Evolutionary conservation across 2,888 invertebrate species (phyloP).

Genomic region (Cheilosia vulpina): DNA sequence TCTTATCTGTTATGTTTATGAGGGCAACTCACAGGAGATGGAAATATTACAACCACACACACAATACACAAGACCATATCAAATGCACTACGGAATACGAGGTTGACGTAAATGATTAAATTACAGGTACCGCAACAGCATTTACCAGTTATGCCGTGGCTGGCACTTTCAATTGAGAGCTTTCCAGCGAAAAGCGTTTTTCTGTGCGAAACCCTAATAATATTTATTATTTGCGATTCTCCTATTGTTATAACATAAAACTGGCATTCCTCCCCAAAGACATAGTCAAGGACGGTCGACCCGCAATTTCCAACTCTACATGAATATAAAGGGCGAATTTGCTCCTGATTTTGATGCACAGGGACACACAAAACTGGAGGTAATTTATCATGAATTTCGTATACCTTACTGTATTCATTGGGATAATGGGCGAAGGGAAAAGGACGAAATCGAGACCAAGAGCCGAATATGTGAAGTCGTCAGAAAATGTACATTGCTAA

Average conservation of each 20-base stretch:
- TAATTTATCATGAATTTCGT: slow-evolving; percentile 55
- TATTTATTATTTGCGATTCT: slow-evolving; percentile 44
- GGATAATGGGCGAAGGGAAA: slow-evolving; percentile 10
- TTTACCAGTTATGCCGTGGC: too few relatives aligned
- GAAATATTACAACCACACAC: neutral
- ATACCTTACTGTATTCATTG: slow-evolving; percentile 16
- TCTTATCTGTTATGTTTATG: neutral
- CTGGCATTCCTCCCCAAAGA: slow-evolving; percentile 33
- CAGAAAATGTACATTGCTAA: slow-evolving; percentile 51
- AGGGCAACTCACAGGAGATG: neutral
- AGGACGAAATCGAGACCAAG: neutral
- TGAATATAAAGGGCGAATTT: slow-evolving; percentile 4
- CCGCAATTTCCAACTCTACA: neutral
- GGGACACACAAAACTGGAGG: neutral
- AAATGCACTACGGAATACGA: slow-evolving; percentile 2
- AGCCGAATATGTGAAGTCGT: slow-evolving; percentile 33
- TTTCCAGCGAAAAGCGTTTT: too few relatives aligned
- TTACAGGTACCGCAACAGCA: neutral
- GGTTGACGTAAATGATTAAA: neutral
- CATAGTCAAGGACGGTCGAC: slow-evolving; percentile 20
- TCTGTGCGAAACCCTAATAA: neutral
- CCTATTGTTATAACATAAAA: slow-evolving; percentile 52
- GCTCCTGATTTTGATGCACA: slow-evolving; percentile 17
- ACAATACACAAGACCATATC: slow-evolving; percentile 2
- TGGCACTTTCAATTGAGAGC: neutral